Evolutionary conservation across 2,888 invertebrate species (phyloP).

Genomic region (Cheilosia grossa): DNA sequence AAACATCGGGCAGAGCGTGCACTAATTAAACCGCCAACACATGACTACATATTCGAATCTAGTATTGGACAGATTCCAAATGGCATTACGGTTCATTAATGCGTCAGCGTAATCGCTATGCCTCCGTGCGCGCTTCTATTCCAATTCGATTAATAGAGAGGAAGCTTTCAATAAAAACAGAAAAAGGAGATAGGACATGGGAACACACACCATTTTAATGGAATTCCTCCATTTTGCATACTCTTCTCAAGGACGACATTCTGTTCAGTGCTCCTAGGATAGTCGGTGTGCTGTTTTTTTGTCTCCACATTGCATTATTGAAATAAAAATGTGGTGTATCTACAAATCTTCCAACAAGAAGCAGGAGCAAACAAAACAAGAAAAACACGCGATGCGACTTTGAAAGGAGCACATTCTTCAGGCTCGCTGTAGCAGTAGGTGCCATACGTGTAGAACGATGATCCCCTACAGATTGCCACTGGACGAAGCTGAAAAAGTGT

Average conservation of each 20-base stretch:
- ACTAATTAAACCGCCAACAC: conserved; percentile 24
- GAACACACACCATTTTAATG: conserved; percentile 23
- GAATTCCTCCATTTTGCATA: conserved; percentile 28
- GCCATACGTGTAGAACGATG: conserved; percentile 4
- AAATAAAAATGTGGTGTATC: background rate
- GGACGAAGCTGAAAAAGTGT: background rate
- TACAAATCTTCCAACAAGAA: conserved; percentile 18
- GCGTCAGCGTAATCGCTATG: conserved; percentile 9
- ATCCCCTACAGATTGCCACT: conserved; percentile 12
- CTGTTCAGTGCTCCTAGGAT: too few species aligned
- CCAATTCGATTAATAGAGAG: conserved; percentile 22
- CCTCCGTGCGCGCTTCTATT: background rate
- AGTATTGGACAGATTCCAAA: conserved; percentile 22
- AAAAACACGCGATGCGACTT: background rate
- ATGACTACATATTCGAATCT: background rate
- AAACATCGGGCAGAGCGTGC: background rate
- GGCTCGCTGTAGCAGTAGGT: background rate
- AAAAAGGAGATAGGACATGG: background rate
- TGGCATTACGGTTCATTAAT: conserved; percentile 6
- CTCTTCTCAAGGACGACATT: conserved; percentile 17
- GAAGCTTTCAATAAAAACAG: background rate
- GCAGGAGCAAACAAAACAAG: too few species aligned
- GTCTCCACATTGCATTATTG: conserved; percentile 1
- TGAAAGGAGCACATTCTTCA: background rate
- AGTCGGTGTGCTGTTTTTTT: background rate